phyloP scores from a whole-genome alignment of 1,140 invertebrate species.

The Trissolcus basalis region DNA sequence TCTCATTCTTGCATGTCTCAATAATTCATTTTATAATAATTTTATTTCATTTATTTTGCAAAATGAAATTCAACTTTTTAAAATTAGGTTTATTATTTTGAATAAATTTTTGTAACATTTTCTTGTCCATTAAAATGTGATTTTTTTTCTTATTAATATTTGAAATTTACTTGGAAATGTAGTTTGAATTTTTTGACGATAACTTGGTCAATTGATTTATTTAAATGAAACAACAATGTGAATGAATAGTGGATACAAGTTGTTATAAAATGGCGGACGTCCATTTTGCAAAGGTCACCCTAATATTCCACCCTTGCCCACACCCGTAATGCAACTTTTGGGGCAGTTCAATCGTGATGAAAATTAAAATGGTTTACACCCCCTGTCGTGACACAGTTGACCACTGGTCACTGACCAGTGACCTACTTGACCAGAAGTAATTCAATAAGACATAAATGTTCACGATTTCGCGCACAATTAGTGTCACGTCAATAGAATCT shows the following conservation, averaged over 20 bases:
- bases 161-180: too few species aligned
- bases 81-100: too few species aligned
- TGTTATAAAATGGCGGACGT: conserved; percentile 61
- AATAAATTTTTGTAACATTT: too few species aligned
- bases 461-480: conserved; percentile 31
- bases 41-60: neutral
- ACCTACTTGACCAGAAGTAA: conserved; percentile 72
- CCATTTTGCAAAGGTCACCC: conserved; percentile 70
- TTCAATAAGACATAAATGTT: conserved; percentile 32
- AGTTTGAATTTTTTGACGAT: neutral
- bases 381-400: conserved; percentile 70
- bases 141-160: too few species aligned
- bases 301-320: conserved; percentile 56
- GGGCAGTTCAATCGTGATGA: conserved; percentile 62
- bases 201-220: neutral
- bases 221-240: conserved; percentile 3
- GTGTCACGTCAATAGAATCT: neutral
- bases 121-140: too few species aligned
- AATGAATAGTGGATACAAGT: neutral
- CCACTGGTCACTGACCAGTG: conserved; percentile 69
- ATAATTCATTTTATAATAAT: too few species aligned
- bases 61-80: too few species aligned
- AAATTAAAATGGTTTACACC: conserved; percentile 62
- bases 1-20: too few species aligned
- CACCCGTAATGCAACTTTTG: conserved; percentile 41